A percentile compares a stretch with the other conserved stretches of the same genome.
Evolutionary conservation across 1,140 invertebrate genomes (phyloP).

Genomic region (Bradysia coprophila): DNA sequence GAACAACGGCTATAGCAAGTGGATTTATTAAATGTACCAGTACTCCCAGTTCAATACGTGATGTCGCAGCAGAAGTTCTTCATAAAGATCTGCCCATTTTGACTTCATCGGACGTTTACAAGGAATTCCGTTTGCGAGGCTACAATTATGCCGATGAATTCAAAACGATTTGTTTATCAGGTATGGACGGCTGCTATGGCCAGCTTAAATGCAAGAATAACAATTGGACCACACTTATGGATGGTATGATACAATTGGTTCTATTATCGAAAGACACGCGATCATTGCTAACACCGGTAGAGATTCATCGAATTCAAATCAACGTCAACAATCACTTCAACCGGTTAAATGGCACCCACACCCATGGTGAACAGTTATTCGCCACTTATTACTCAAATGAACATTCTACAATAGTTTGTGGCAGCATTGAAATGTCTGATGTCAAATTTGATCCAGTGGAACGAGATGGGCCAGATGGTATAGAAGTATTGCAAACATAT

Average conservation of each 20-base stretch:
- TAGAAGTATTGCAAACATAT: slow-evolving; percentile 54
- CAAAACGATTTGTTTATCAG: slow-evolving; percentile 73
- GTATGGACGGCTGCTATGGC: slow-evolving; percentile 50
- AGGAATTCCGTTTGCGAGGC: slow-evolving; percentile 78
- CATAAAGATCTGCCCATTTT: no score
- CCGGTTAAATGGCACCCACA: no score
- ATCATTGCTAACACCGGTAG: slow-evolving; percentile 61
- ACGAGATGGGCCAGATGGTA: slow-evolving; percentile 39
- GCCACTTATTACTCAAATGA: slow-evolving; percentile 60
- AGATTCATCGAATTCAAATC: no score
- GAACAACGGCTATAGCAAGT: slow-evolving; percentile 52
- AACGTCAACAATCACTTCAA: slow-evolving; percentile 73
- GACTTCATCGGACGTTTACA: slow-evolving; percentile 81
- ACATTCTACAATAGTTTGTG: slow-evolving; percentile 42
- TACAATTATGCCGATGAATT: slow-evolving; percentile 87
- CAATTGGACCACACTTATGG: slow-evolving; percentile 87
- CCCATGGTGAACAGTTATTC: no score
- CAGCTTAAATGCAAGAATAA: slow-evolving; percentile 62
- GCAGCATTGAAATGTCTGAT: slow-evolving; percentile 66
- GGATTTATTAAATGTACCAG: no score
- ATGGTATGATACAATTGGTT: slow-evolving; percentile 87
- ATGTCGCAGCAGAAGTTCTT: slow-evolving; percentile 19
- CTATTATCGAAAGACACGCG: slow-evolving; percentile 54
- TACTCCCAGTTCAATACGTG: no score
- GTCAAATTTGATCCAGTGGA: slow-evolving; percentile 62